phyloP scores from a whole-genome alignment of 2,888 invertebrate species.

The Drosophila affinis region DNA sequence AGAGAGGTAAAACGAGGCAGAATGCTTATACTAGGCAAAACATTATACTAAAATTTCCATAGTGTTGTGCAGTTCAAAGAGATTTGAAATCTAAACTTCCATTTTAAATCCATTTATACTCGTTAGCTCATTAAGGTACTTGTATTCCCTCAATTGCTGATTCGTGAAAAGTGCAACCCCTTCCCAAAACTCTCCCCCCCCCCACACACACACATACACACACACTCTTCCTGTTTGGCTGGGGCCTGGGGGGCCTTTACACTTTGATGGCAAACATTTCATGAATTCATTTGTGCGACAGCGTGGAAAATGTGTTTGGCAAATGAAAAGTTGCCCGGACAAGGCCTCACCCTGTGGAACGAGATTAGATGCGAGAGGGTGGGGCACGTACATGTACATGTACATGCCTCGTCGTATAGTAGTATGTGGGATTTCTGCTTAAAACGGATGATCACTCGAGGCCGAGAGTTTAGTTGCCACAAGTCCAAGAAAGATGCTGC shows the following conservation, averaged over 20 bases:
- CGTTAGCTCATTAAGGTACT: conserved; percentile 4
- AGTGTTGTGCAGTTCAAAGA: too few relatives aligned
- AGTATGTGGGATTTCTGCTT: conserved; percentile 43
- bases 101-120: not conserved
- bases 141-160: conserved; percentile 9
- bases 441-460: conserved; percentile 28
- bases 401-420: not conserved
- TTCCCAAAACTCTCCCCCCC: conserved; percentile 11
- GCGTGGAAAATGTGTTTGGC: conserved; percentile 52
- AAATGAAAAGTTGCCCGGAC: conserved; percentile 57
- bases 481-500: conserved; percentile 56
- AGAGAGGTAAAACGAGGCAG: too few relatives aligned
- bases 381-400: not conserved
- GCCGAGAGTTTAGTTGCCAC: conserved; percentile 29
- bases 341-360: conserved; percentile 16
- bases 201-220: conserved; percentile 7
- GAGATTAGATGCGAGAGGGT: conserved; percentile 11
- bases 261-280: conserved; percentile 63
- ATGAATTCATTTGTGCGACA: conserved; percentile 66
- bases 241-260: conserved; percentile 49
- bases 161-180: conserved; percentile 33
- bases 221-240: not conserved
- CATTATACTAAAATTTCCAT: too few relatives aligned
- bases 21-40: too few relatives aligned
- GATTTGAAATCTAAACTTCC: not conserved